Conservation (phyloP, 1,140 invertebrate species). For the Bombus huntii region DNA sequence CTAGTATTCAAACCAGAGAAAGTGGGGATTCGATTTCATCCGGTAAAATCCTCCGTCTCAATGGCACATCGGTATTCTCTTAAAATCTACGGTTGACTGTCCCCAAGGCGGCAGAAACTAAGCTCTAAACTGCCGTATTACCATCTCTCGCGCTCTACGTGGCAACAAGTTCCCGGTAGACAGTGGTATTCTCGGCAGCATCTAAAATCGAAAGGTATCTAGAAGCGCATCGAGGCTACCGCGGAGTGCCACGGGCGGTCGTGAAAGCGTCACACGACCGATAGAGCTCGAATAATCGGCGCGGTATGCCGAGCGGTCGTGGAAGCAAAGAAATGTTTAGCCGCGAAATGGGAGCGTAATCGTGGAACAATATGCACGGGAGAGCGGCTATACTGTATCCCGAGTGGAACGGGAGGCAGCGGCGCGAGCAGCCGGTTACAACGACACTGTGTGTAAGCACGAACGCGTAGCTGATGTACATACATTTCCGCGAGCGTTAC, state of each 20-base stretch:
- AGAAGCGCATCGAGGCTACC: background rate
- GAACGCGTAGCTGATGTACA: constrained; percentile 34
- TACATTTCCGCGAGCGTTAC: constrained; percentile 39
- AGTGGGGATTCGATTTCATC: constrained; percentile 33
- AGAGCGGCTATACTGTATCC: background rate
- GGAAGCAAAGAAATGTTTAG: background rate
- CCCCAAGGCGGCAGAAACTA: background rate
- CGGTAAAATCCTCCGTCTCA: background rate
- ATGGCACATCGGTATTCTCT: background rate
- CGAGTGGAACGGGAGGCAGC: constrained; percentile 12
- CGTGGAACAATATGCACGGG: constrained; percentile 54
- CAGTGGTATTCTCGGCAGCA: no score
- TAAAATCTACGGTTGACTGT: background rate
- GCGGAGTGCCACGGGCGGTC: background rate
- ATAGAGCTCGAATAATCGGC: constrained; percentile 11
- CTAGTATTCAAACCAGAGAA: background rate
- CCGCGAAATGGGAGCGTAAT: constrained; percentile 44
- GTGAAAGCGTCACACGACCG: constrained; percentile 26
- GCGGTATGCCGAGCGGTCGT: constrained; percentile 22
- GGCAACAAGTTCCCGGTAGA: no score
- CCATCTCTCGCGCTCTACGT: background rate
- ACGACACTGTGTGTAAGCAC: constrained; percentile 50
- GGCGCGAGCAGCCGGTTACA: constrained; percentile 49
- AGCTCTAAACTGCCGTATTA: background rate
- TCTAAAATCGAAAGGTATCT: background rate